Percentiles rank a stretch among this genome's conserved stretches.
Conservation (phyloP, 2,888 invertebrate species). For the Tetropium fuscum region DNA sequence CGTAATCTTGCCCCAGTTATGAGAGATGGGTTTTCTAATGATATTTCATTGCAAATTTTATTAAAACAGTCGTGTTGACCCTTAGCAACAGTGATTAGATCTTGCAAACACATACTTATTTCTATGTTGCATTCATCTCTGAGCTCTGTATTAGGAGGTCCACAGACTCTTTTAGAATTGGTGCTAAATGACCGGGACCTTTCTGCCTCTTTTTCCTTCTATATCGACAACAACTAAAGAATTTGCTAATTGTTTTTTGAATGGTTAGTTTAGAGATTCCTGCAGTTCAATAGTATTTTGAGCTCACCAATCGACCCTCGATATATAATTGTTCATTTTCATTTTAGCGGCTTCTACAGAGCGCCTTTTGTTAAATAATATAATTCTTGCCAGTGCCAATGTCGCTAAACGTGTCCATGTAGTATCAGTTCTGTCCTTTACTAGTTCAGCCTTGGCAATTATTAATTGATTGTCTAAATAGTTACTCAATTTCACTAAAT, state of each 20-base stretch:
- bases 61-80: conserved; percentile 3
- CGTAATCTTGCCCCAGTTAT: conserved; percentile 12
- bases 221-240: not conserved
- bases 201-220: conserved; percentile 7
- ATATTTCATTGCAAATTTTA: not conserved
- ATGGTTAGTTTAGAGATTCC: conserved; percentile 13
- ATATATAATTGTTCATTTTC: conserved; percentile 20
- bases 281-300: conserved; percentile 11
- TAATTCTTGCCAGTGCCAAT: conserved; percentile 7
- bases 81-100: no score
- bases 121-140: not conserved
- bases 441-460: not conserved
- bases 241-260: conserved; percentile 20
- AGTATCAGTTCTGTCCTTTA: not conserved
- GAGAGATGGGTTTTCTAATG: conserved; percentile 5
- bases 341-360: conserved; percentile 21
- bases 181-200: conserved; percentile 3
- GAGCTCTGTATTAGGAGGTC: conserved; percentile 2
- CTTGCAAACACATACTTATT: conserved; percentile 15
- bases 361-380: conserved; percentile 28
- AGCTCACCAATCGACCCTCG: conserved; percentile 8
- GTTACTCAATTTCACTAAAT: not conserved
- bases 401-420: conserved; percentile 9
- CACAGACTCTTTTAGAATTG: conserved; percentile 1
- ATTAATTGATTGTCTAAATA: conserved; percentile 1